phyloP scores from a whole-genome alignment of 2,797 vertebrate species.

The Clarias laeviceps region DNA sequence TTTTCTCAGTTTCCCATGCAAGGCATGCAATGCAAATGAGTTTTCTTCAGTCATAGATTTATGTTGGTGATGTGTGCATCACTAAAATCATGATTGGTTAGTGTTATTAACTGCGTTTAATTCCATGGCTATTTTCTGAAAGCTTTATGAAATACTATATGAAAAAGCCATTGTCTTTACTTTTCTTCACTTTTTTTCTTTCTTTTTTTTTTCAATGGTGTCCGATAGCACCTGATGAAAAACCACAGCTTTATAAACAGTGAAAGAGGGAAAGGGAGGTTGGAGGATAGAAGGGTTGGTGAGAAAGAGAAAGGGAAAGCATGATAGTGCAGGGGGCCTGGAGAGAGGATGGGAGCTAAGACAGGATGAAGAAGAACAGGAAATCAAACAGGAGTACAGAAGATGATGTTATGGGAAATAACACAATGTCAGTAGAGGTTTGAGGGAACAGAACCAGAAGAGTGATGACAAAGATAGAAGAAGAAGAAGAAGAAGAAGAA shows the following conservation, averaged over 20 bases:
- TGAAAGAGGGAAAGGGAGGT: conserved; percentile 20
- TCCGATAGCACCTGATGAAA: conserved; percentile 54
- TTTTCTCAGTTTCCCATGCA: conserved; percentile 87
- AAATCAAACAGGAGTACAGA: background rate
- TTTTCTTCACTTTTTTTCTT: conserved; percentile 38
- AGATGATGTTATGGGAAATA: conserved; percentile 14
- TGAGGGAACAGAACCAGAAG: conserved; percentile 37
- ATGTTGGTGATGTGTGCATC: conserved; percentile 72
- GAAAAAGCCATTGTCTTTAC: conserved; percentile 46
- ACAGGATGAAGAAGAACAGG: conserved; percentile 41
- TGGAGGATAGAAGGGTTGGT: conserved; percentile 68
- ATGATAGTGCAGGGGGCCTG: conserved; percentile 31
- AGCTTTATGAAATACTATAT: conserved; percentile 48
- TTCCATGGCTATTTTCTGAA: conserved; percentile 25
- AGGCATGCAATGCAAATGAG: conserved; percentile 90
- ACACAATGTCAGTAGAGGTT: conserved; percentile 40
- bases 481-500: conserved; percentile 11
- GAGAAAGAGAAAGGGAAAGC: conserved; percentile 70
- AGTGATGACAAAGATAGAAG: conserved; percentile 60
- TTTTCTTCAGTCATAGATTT: conserved; percentile 68
- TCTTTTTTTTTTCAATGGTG: conserved; percentile 48
- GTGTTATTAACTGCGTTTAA: conserved; percentile 56
- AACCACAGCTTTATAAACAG: conserved; percentile 57
- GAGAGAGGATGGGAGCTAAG: conserved; percentile 57
- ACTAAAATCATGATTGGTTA: conserved; percentile 68